Conservation (phyloP, 2,888 invertebrate species). For the Stramonita haemastoma region DNA sequence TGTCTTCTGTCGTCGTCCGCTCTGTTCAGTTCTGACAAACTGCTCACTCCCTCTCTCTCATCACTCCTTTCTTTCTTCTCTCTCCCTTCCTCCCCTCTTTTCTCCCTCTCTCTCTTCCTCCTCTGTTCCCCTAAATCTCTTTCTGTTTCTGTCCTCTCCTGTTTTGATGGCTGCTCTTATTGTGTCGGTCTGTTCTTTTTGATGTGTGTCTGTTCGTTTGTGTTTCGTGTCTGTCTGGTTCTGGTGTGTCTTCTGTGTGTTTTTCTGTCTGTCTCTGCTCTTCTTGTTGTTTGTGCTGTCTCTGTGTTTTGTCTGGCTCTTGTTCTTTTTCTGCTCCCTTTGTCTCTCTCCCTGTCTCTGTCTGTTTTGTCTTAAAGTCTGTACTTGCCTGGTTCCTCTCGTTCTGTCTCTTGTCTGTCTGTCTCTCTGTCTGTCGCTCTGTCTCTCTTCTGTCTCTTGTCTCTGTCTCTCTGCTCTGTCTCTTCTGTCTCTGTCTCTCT, state of each 20-base stretch:
- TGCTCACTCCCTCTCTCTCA: not conserved
- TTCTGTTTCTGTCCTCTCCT: not conserved
- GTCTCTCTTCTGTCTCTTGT: too few relatives aligned
- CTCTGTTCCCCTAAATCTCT: not conserved
- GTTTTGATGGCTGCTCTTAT: too few relatives aligned
- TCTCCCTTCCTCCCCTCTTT: not conserved
- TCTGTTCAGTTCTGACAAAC: not conserved
- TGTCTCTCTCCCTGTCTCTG: conserved; percentile 8
- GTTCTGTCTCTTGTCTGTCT: too few relatives aligned
- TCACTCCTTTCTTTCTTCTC: not conserved
- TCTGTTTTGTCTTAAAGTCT: too few relatives aligned
- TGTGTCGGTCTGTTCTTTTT: too few relatives aligned
- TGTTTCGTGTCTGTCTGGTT: too few relatives aligned
- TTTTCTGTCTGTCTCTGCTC: not conserved
- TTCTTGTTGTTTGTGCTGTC: not conserved
- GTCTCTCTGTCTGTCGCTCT: too few relatives aligned
- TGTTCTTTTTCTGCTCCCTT: not conserved
- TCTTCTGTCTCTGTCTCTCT: too few relatives aligned
- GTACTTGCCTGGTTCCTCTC: too few relatives aligned
- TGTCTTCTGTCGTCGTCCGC: not conserved
- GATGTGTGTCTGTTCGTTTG: too few relatives aligned
- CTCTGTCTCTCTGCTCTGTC: too few relatives aligned
- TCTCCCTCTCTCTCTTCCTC: not conserved
- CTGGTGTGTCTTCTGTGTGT: too few relatives aligned
- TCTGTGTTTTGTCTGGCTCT: not conserved